Evolutionary conservation across 2,797 vertebrate species (phyloP).

Genomic region (Pantherophis alleghaniensis): DNA sequence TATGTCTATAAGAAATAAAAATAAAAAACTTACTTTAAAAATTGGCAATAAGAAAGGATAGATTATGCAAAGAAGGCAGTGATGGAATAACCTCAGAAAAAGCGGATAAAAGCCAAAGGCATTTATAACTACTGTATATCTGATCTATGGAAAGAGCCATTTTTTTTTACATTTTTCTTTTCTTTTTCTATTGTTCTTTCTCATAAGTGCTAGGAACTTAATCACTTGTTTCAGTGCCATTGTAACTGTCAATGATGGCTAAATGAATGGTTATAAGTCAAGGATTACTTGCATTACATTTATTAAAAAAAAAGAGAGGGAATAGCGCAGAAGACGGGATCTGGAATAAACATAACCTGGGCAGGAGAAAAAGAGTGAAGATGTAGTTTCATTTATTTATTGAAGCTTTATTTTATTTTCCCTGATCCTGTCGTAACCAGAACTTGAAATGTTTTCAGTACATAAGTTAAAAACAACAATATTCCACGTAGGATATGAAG

Average conservation of each 20-base stretch:
- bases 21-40: no score
- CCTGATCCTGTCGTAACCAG: not conserved
- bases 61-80: not conserved
- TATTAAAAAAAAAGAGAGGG: not conserved
- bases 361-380: not conserved
- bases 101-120: not conserved
- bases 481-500: not conserved
- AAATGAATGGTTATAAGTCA: not conserved
- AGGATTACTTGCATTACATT: not conserved
- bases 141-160: not conserved
- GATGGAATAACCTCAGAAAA: not conserved
- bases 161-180: not conserved
- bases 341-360: not conserved
- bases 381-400: not conserved
- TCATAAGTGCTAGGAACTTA: not conserved
- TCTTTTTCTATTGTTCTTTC: not conserved
- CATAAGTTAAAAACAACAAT: conserved; percentile 23
- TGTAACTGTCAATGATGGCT: not conserved
- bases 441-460: conserved; percentile 25
- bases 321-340: not conserved
- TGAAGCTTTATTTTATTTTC: conserved; percentile 53
- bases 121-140: not conserved
- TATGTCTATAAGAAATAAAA: no score
- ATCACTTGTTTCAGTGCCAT: not conserved
- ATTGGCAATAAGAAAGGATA: not conserved